Evolutionary conservation across 2,888 invertebrate species (phyloP), one percentile per base, ranked within the genome.

Genomic region (Bibio marci): DNA sequence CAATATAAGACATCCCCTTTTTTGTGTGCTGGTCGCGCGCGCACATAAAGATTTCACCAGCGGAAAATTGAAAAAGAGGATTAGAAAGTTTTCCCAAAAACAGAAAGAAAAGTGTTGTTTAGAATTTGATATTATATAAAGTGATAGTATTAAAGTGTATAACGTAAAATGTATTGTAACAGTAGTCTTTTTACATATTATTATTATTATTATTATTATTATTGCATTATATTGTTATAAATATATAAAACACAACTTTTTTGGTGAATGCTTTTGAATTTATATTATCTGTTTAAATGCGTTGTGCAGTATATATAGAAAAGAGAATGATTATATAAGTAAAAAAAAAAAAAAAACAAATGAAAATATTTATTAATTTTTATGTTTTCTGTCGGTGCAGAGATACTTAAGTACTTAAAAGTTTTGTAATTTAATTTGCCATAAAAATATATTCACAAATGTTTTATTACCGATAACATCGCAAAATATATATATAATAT

Each of bases 51-150:
- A 31, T 37, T 37, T 31, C 30, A 30, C 22, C 31, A 37, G 14
- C 18, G 28, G 38, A 41, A 41, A 38, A 41, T 41, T 41, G 38
- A 35, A 35, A 39, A 39, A 41, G 25, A 37, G 41, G 41, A 41
- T 41, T 41, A 41, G 35, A 41, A 41, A 41, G 38, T 34, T 41
- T 36, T 37, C 17, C 28, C 30, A 37, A 17, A 14, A 30, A 30
- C 5, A 27, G 11, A 11, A 27, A 27, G 27, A 27, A 27, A 27
- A 27, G 11, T 27, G 27, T 7, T 27, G 11, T 7, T 10, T 10
- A 30, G 5, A 30, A 30, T 13, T 13, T 13, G n/a, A 13, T 12
- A 8, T 13, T 14, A 30, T 13, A 12, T 14, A 30, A 14, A 30
- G 13, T 14, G 27, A 11, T 26, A 19, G 10, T 12, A 34, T 12